These are phyloP conservation scores for Heterochromis multidens DNA, from an alignment of 2,113 vertebrate species.

Conservation along the genomic window DNA sequence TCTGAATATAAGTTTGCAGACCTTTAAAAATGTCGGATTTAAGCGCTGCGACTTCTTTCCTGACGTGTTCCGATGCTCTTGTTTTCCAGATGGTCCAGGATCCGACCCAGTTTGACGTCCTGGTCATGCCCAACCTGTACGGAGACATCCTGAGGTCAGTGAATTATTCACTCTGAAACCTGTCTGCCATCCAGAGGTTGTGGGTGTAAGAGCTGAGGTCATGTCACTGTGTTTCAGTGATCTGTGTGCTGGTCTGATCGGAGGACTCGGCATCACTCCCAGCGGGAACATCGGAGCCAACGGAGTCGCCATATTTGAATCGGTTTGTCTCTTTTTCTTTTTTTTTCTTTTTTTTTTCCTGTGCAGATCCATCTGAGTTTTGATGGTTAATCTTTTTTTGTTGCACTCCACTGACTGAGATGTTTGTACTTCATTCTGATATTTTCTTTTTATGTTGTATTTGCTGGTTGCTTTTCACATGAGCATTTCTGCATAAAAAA, in stretches of 20 bases:
- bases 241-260: conserved; percentile 92
- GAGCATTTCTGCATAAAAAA: background rate
- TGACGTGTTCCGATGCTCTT: background rate
- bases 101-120: conserved; percentile 91
- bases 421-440: background rate
- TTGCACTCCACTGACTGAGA: background rate
- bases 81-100: conserved; percentile 92
- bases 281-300: conserved; percentile 96
- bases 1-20: background rate
- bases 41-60: too few relatives aligned
- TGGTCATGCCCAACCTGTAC: conserved; percentile 96
- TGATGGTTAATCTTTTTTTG: background rate
- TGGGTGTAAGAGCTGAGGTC: background rate
- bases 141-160: conserved; percentile 94
- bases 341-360: too few relatives aligned
- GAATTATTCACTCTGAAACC: background rate
- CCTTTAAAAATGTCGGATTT: background rate
- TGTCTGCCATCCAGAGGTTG: background rate
- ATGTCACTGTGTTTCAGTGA: conserved; percentile 78
- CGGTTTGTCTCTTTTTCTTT: conserved; percentile 47
- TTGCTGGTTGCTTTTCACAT: background rate
- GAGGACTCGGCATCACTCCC: conserved; percentile 93
- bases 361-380: accelerated
- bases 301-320: conserved; percentile 94
- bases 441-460: background rate